Percentiles rank a stretch among this genome's conserved stretches.
Conservation (phyloP, 23 tunicate species). For the Halocynthia roretzi region DNA sequence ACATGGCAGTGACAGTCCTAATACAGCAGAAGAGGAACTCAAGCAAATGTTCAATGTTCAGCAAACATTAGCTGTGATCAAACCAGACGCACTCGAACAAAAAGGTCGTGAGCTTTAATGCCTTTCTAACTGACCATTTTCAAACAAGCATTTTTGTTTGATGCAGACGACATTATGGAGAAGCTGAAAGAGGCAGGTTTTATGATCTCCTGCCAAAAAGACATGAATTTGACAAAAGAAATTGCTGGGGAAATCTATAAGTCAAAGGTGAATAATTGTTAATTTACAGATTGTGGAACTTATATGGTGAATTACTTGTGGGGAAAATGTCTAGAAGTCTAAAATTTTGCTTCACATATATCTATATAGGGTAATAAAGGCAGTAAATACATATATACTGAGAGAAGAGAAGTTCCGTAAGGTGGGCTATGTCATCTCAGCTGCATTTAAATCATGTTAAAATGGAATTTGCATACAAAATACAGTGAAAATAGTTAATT, state of each 20-base stretch:
- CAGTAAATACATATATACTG: no score
- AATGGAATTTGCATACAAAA: no score
- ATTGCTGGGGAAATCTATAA: constrained; percentile 82
- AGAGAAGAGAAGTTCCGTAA: no score
- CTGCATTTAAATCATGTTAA: no score
- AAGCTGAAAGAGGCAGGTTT: constrained; percentile 87
- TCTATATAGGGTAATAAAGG: no score
- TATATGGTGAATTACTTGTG: no score
- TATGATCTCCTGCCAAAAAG: constrained; percentile 80
- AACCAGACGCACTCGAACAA: constrained; percentile 80
- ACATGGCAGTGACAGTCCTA: constrained; percentile 79
- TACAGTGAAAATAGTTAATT: no score
- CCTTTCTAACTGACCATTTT: no score
- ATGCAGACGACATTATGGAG: constrained; percentile 57
- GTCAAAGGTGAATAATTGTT: constrained; percentile 35
- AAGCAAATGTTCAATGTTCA: constrained; percentile 46
- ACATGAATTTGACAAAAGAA: constrained; percentile 64
- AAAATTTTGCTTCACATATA: no score
- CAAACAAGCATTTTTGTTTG: background rate
- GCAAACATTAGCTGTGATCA: constrained; percentile 87
- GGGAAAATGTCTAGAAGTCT: no score
- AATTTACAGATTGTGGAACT: no score
- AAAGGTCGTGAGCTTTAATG: constrained; percentile 31
- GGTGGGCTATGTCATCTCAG: no score
- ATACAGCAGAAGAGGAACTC: constrained; percentile 57